phyloP scores from a whole-genome alignment of 2,888 invertebrate genomes.

The Agriotes lineatus region DNA sequence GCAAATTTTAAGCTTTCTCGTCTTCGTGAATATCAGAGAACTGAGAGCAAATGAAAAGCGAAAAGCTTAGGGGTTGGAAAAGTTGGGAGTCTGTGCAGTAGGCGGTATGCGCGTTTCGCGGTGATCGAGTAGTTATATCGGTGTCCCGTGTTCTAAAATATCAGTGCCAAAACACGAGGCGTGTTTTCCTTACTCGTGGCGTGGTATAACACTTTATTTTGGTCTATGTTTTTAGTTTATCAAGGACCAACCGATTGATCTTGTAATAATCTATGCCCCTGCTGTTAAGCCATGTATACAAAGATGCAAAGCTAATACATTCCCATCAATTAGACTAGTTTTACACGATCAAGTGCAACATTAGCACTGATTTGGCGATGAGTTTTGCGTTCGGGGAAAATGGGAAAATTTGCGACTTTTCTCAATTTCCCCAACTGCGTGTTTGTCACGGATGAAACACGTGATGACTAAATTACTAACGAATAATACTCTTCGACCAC shows the following conservation, averaged over 20 bases:
- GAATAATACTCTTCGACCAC: not conserved
- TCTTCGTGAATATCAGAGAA: conserved; percentile 10
- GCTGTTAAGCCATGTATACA: not conserved
- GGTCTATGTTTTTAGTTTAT: not conserved
- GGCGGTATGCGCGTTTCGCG: conserved; percentile 31
- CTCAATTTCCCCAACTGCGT: not conserved
- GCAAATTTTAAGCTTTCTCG: conserved; percentile 4
- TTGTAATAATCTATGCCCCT: conserved; percentile 2
- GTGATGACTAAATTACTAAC: conserved; percentile 15
- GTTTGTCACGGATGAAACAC: not conserved
- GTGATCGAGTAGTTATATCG: conserved; percentile 42
- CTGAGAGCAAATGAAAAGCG: conserved; percentile 27
- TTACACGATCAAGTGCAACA: not conserved
- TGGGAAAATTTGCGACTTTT: not conserved
- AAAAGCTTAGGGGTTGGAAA: conserved; percentile 32
- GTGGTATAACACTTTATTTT: not conserved
- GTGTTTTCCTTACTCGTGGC: conserved; percentile 18
- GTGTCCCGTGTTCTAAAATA: conserved; percentile 34
- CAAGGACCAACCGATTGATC: not conserved
- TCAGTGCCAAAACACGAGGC: conserved; percentile 31
- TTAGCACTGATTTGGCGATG: conserved; percentile 6
- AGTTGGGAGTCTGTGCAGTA: conserved; percentile 32
- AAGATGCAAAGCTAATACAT: not conserved
- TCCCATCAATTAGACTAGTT: not conserved
- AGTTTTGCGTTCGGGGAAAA: not conserved